Base-by-base conservation (phyloP, 2,888 invertebrate genomes). In the Dicyrtomina minuta region DNA sequence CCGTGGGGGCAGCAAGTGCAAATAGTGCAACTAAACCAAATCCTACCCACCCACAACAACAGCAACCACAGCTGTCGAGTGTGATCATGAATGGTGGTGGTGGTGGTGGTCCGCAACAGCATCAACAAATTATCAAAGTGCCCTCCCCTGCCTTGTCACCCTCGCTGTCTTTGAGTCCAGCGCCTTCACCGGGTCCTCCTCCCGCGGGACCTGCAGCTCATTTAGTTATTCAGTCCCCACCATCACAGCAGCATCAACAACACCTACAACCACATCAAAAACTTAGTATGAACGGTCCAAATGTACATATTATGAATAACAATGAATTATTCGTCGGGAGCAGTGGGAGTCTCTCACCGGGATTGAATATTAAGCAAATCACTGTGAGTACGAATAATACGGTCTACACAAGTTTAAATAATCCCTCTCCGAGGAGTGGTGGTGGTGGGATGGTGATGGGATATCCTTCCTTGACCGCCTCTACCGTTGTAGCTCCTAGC, bases 21-120 rank as follows among this genome's bases (percentile, higher is more conserved):
- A 46, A 46, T 6, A 46, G 10, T 61, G 12, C 26, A 15, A 61
- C 24, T 17, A 61, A 46, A 46, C 41, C 44, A 46, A 61, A 46
- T 61, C 3, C n/a, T 26, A 22, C 46, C 46, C n/a, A 79, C 70
- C 68, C 77, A 60, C 73, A 72, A 71, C 77, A 56, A 83, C 83
- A 1, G 81, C 81, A 68, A 82, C 82, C 1, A 56, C 80, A 3
- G 80, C 79, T n/a, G 5, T 74, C 79, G 79, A 60, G 81, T 79
- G 10, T 44, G 15, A 44, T 20, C 13, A 27, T 22, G 10, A 46
- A 46, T 46, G 24, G 10, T 22, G 15, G 15, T 55, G 22, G 6
- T 24, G n/a, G 24, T 15, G 24, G 20, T 41, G 41, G 24, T 60
- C 13, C 4, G 24, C 44, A 22, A 26, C 46, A 61, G n/a, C 26